These are phyloP conservation scores for Cuniculus paca DNA, from an alignment of 2,797 vertebrate genomes.

Conservation along the genomic window DNA sequence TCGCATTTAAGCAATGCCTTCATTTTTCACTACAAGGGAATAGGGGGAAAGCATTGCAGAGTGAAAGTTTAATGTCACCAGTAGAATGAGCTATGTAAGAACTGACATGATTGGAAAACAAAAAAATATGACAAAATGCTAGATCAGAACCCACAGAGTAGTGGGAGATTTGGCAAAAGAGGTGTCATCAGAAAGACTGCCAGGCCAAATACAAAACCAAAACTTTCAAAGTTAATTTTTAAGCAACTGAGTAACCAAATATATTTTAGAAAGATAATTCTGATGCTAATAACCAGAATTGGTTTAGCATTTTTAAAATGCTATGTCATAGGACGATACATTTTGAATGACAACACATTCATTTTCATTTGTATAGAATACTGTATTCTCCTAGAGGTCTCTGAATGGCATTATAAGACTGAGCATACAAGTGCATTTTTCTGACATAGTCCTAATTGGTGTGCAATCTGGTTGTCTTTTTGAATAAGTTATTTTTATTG, in stretches of 20 bases:
- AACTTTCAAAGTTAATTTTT: background rate
- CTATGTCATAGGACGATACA: background rate
- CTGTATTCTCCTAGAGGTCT: background rate
- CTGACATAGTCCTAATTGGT: background rate
- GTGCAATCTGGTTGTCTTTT: conserved; percentile 1
- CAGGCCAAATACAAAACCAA: background rate
- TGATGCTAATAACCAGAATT: background rate
- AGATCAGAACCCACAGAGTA: background rate
- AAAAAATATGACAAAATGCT: background rate
- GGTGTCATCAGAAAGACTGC: background rate
- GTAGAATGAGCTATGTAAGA: background rate
- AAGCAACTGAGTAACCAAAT: background rate
- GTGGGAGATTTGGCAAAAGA: background rate
- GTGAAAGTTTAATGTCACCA: background rate
- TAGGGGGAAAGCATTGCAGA: background rate
- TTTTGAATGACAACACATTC: background rate
- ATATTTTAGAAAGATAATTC: conserved; percentile 33
- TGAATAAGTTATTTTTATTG: conserved; percentile 55
- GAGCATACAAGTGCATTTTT: background rate
- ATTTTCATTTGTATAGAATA: background rate
- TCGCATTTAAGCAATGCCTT: background rate
- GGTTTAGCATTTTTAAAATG: background rate
- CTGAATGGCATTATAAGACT: background rate
- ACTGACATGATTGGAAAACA: background rate
- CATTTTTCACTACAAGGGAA: background rate